These are phyloP conservation scores for Tragelaphus strepsiceros DNA, from an alignment of 2,113 vertebrate genomes.

Conservation along the genomic window DNA sequence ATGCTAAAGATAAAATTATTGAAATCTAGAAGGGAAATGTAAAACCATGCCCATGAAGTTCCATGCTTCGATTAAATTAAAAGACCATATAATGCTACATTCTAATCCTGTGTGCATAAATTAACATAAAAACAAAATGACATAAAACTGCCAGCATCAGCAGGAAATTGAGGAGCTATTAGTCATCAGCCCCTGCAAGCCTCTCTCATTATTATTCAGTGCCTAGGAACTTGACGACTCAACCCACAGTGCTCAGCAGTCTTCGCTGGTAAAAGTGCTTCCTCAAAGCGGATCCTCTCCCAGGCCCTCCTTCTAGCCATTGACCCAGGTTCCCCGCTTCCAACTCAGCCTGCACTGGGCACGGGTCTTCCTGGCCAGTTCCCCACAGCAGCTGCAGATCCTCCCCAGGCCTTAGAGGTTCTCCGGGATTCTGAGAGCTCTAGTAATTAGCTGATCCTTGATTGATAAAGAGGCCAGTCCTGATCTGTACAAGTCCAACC, in stretches of 20 bases:
- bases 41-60: slow-evolving; percentile 50
- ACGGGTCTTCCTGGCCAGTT: background rate
- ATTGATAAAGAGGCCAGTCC: slow-evolving; percentile 4
- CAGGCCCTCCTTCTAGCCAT: background rate
- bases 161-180: slow-evolving; percentile 62
- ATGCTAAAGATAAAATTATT: slow-evolving; percentile 54
- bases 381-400: background rate
- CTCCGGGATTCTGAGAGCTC: background rate
- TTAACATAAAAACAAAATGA: slow-evolving; percentile 73
- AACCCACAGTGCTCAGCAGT: slow-evolving; percentile 31
- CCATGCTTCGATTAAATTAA: slow-evolving; percentile 64
- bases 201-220: slow-evolving; percentile 55
- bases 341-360: background rate
- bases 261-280: slow-evolving; percentile 2
- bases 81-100: slow-evolving; percentile 65
- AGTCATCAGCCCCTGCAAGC: slow-evolving; percentile 57
- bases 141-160: slow-evolving; percentile 60
- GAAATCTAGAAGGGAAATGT: slow-evolving; percentile 51
- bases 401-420: background rate
- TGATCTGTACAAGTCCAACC: background rate
- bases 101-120: slow-evolving; percentile 71
- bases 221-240: slow-evolving; percentile 20
- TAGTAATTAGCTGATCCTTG: background rate
- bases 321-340: background rate
- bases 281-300: background rate